phyloP scores from a whole-genome alignment of 2,113 vertebrate genomes.

The Sialia sialis region DNA sequence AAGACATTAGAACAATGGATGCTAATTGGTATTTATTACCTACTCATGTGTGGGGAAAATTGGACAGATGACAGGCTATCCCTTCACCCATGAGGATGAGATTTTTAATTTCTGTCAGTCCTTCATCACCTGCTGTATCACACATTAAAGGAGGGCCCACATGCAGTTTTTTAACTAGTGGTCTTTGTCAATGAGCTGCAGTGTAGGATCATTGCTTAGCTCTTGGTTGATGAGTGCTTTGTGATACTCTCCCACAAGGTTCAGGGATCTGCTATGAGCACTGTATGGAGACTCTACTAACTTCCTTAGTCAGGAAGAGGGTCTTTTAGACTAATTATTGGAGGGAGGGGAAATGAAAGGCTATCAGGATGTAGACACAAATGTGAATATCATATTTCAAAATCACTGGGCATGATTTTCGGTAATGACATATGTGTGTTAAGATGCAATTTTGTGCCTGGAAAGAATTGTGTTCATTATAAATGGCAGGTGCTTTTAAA shows the following conservation, averaged over 20 bases:
- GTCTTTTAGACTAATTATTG: slow-evolving; percentile 10
- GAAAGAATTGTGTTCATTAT: slow-evolving; percentile 56
- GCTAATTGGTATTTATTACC: slow-evolving; percentile 48
- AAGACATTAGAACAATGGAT: neutral
- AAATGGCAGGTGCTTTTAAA: slow-evolving; percentile 60
- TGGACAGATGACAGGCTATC: slow-evolving; percentile 4
- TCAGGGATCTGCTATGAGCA: neutral
- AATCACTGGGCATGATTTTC: slow-evolving; percentile 44
- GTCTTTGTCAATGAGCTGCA: neutral
- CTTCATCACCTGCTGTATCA: neutral
- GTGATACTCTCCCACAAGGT: neutral
- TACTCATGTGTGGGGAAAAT: neutral
- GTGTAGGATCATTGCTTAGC: neutral
- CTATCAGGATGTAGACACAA: neutral
- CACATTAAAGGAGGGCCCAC: neutral
- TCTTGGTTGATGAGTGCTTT: neutral
- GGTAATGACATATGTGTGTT: slow-evolving; percentile 26
- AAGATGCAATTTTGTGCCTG: slow-evolving; percentile 50
- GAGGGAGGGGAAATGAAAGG: neutral
- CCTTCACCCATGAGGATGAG: neutral
- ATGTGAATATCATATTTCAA: neutral
- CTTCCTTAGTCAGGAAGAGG: neutral
- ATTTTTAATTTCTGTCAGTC: neutral
- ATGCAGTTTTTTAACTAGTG: neutral
- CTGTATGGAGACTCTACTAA: neutral